Evolutionary conservation across 2,888 invertebrate genomes (phyloP).

Genomic region (Charanyca ferruginea): DNA sequence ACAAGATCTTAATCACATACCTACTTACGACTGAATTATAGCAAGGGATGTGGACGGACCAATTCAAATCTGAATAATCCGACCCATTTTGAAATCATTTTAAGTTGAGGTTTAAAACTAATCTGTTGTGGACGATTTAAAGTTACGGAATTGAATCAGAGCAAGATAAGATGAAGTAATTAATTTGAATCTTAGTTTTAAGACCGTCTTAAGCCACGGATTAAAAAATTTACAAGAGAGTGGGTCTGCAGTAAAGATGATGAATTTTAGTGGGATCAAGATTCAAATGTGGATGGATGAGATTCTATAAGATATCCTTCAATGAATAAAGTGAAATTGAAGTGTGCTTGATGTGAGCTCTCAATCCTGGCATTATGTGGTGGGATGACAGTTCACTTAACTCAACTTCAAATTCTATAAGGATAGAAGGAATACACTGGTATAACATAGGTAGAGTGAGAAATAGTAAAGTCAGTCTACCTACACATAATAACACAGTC

Average conservation of each 20-base stretch:
- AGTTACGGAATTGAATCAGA: slow-evolving; percentile 15
- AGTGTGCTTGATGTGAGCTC: no score
- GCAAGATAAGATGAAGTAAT: slow-evolving; percentile 16
- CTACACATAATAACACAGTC: no score
- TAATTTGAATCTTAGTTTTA: slow-evolving; percentile 21
- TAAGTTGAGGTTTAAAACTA: not conserved
- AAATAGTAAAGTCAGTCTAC: no score
- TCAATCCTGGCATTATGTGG: no score
- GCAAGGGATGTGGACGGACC: not conserved
- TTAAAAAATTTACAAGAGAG: slow-evolving; percentile 3
- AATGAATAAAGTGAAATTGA: no score
- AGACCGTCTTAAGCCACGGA: not conserved
- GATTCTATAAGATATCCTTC: no score
- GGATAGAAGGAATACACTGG: no score
- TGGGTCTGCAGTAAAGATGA: not conserved
- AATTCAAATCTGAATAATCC: not conserved
- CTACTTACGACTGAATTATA: no score
- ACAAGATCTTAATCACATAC: not conserved
- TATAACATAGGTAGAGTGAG: no score
- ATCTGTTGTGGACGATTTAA: not conserved
- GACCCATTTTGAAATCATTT: not conserved
- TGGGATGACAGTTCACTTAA: no score
- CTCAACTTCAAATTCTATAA: no score
- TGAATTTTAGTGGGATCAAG: not conserved
- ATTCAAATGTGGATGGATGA: no score